These are phyloP conservation scores for Drosophila fulvimacula DNA, from an alignment of 2,888 invertebrate species.

Conservation along the genomic window DNA sequence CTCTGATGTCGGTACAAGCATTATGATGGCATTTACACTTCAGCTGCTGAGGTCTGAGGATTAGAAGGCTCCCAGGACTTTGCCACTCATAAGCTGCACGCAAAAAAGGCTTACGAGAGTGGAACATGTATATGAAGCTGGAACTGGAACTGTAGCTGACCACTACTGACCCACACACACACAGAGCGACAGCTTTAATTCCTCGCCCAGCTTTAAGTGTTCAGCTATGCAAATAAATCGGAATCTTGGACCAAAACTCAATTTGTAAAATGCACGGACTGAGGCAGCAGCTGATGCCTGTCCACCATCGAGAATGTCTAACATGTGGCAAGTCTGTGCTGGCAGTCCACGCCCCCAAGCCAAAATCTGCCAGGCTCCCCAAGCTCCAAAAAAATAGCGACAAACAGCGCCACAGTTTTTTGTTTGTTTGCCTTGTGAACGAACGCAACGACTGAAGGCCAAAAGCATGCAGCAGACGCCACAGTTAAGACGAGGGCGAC, in stretches of 20 bases:
- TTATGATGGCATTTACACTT: constrained; percentile 77
- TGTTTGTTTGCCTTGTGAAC: constrained; percentile 60
- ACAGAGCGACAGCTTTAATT: constrained; percentile 1
- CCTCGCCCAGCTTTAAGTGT: constrained; percentile 34
- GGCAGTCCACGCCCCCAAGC: constrained; percentile 25
- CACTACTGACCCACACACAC: constrained; percentile 20
- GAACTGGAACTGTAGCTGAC: constrained; percentile 22
- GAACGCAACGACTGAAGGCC: constrained; percentile 38
- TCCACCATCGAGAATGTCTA: constrained; percentile 50
- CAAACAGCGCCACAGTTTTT: constrained; percentile 51
- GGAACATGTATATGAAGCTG: constrained; percentile 11
- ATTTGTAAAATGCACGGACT: constrained; percentile 48
- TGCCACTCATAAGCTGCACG: constrained; percentile 45
- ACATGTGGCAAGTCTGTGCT: constrained; percentile 64
- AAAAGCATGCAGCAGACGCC: constrained; percentile 21
- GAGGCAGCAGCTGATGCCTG: constrained; percentile 33
- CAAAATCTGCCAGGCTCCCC: background rate
- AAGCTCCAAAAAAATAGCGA: constrained; percentile 33
- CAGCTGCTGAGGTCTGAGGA: constrained; percentile 34
- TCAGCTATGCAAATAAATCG: constrained; percentile 72
- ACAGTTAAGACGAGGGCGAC: background rate
- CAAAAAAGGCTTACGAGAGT: constrained; percentile 47
- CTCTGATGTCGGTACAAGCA: constrained; percentile 72
- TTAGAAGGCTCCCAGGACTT: constrained; percentile 47
- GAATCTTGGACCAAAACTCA: constrained; percentile 67